phyloP scores from a whole-genome alignment of 2,888 invertebrate species.

The Eremobia ochroleuca region DNA sequence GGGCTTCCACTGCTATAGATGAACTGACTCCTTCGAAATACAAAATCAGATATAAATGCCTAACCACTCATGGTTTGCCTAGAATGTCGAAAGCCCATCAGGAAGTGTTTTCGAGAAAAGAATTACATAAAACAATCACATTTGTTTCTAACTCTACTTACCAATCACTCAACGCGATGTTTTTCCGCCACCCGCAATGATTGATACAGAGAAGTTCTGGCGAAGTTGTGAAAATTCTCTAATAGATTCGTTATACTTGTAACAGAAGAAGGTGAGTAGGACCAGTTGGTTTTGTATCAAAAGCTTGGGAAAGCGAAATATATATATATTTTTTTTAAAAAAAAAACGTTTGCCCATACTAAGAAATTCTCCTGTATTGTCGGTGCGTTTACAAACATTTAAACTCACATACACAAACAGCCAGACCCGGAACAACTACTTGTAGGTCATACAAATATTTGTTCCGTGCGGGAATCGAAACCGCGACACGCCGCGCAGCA shows the following conservation, averaged over 20 bases:
- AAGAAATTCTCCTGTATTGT: too few species aligned
- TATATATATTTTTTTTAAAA: too few species aligned
- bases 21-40: too few species aligned
- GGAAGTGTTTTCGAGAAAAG: background rate
- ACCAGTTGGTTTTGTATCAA: background rate
- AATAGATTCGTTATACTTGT: slow-evolving; percentile 6
- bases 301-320: background rate
- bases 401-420: too few species aligned
- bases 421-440: too few species aligned
- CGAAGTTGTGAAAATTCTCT: slow-evolving; percentile 16
- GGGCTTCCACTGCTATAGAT: background rate
- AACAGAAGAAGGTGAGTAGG: background rate
- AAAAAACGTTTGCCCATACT: too few species aligned
- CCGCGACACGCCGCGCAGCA: too few species aligned
- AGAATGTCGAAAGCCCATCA: background rate
- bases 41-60: background rate
- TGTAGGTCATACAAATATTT: too few species aligned
- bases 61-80: background rate
- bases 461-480: too few species aligned
- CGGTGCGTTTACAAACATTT: too few species aligned
- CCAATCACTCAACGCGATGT: slow-evolving; percentile 33
- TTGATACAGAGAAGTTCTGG: slow-evolving; percentile 28
- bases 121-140: background rate
- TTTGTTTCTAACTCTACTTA: background rate
- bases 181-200: slow-evolving; percentile 7